Base-by-base conservation (phyloP, 2,888 invertebrate species). In the Trilocha varians region DNA sequence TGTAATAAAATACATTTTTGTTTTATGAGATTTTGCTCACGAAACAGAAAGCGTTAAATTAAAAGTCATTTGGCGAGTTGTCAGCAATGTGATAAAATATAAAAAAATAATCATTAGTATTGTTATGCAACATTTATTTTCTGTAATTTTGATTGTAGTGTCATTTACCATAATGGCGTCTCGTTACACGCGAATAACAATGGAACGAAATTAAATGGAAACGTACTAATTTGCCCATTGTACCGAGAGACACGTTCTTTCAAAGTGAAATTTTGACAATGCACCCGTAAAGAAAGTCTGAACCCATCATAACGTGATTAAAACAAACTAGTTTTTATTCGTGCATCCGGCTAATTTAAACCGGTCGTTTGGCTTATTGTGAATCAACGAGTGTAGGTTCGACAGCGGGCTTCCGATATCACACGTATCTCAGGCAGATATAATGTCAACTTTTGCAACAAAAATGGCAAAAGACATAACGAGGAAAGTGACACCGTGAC, bases 401-500 rank as follows among this genome's bases (percentile, higher is more conserved):
- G 43, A 25, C 32, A 14, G n/a, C 25, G 4, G 6, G 3, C 25
- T 25, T 25, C 25, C 25, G 25, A 5, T 25, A 25, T 25, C 3
- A 25, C 5, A 25, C 3, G 4, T 25, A 25, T 11, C 11, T 9
- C 8, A 25, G 8, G 3, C 8, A 25, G 25, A 32, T 32, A 3
- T 15, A 8, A 6, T 9, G 25, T 9, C 8, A 11, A 25, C 25
- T 25, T 25, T 3, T 25, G n/a, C n/a, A n/a, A n/a, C n/a, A n/a
- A n/a, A n/a, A 5, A 25, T 25, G 25, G 25, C 38, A 32, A n/a
- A 35, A 38, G 25, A 25, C 18, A 35, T 55, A 46, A 58, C 56
- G 71, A 78, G 72, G 79, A 79, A 82, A 80, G 79, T 78, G 79
- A 68, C 78, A 75, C 50, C 62, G 56, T 76, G 64, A 75, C 78